phyloP scores from a whole-genome alignment of 2,888 invertebrate species.

The Peribatodes rhomboidaria region DNA sequence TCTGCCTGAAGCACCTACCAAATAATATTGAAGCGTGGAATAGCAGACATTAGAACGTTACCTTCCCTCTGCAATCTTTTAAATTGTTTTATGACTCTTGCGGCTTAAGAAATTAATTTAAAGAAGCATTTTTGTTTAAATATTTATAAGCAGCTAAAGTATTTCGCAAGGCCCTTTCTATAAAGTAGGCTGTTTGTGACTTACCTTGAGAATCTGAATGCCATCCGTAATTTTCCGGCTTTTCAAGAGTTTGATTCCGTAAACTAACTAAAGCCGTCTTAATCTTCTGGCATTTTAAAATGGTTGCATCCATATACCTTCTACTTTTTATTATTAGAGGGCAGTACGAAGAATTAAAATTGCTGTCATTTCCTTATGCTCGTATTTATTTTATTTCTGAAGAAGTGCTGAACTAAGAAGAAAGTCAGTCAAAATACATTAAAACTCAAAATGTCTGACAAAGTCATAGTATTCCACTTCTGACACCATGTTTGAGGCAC shows the following conservation, averaged over 20 bases:
- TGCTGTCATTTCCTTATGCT: too few species aligned
- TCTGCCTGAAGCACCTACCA: neutral
- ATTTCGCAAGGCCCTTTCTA: constrained; percentile 1
- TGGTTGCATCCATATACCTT: too few species aligned
- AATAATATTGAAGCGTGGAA: neutral
- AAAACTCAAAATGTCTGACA: too few species aligned
- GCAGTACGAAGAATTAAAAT: too few species aligned
- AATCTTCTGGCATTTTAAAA: too few species aligned
- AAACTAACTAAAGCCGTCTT: neutral
- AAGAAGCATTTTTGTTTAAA: neutral
- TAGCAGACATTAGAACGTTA: neutral
- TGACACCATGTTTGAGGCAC: too few species aligned
- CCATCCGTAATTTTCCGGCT: constrained; percentile 10
- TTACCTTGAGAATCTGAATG: constrained; percentile 10
- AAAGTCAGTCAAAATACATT: too few species aligned
- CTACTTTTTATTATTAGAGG: too few species aligned
- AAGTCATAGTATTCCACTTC: too few species aligned
- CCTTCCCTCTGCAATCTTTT: constrained; percentile 7
- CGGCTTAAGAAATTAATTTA: neutral
- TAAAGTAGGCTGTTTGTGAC: neutral
- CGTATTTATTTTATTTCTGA: too few species aligned
- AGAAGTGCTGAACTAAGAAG: too few species aligned
- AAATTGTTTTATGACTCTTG: constrained; percentile 1
- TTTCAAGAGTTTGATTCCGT: neutral
- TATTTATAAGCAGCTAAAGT: neutral